Evolutionary conservation across 53 echinoderm and acorn worm species (phyloP), one percentile per base, ranked within the genome.

Genomic region (Stichopus horrens): DNA sequence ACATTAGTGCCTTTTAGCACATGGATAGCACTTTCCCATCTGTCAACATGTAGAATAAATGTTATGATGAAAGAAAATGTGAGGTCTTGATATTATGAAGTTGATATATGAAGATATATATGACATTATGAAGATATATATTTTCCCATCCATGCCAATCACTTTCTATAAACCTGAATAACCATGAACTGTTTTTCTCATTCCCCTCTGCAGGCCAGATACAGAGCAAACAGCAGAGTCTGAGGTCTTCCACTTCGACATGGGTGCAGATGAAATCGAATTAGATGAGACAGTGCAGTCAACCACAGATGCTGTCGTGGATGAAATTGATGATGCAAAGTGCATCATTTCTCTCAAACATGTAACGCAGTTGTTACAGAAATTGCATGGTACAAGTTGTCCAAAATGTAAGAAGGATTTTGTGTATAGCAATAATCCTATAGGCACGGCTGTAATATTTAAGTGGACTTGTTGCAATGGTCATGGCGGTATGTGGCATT

Each of bases 111-210:
- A n/a, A n/a, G n/a, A n/a, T n/a, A n/a, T n/a, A n/a, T n/a, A n/a
- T n/a, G n/a, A n/a, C n/a, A n/a, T n/a, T n/a, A n/a, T n/a, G n/a
- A n/a, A n/a, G n/a, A n/a, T n/a, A n/a, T n/a, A n/a, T n/a, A n/a
- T n/a, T n/a, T n/a, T n/a, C n/a, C n/a, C n/a, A n/a, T n/a, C n/a
- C n/a, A n/a, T n/a, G n/a, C n/a, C n/a, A n/a, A n/a, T n/a, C n/a
- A n/a, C n/a, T n/a, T n/a, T n/a, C n/a, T n/a, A n/a, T n/a, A n/a
- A n/a, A n/a, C n/a, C n/a, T n/a, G n/a, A n/a, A n/a, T n/a, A 71
- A 93, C 90, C 94, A 94, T 89, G n/a, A 19, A 75, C 21, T 60
- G 9, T 60, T 59, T 11, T 0, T 59, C 0, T 59, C 8, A 59
- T 60, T 10, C 13, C 9, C 13, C 13, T 60, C 60, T 13, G 13